Conservation (phyloP, 2,797 vertebrate species). For the Sternarchorhynchus goeldii region DNA sequence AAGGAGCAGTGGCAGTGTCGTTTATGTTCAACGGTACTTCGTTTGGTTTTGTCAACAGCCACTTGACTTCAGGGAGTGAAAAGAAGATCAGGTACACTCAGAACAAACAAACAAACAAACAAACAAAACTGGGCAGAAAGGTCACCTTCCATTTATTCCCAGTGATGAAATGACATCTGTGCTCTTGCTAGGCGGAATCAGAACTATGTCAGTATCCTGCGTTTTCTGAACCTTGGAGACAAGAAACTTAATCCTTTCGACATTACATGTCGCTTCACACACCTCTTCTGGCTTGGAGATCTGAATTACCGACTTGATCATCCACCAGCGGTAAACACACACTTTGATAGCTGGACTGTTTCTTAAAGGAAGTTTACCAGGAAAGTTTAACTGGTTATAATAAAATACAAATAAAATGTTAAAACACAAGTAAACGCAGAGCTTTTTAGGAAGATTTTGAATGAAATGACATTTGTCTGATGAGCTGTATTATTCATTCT, state of each 20-base stretch:
- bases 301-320: conserved; percentile 93
- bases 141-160: background rate
- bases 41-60: conserved; percentile 97
- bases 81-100: conserved; percentile 89
- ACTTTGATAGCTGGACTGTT: no score
- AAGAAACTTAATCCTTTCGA: conserved; percentile 95
- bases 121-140: background rate
- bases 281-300: conserved; percentile 98
- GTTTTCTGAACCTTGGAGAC: conserved; percentile 91
- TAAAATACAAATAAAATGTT: no score
- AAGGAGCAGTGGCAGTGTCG: conserved; percentile 96
- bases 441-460: background rate
- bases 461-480: background rate
- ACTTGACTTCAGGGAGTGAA: conserved; percentile 96
- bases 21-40: conserved; percentile 99
- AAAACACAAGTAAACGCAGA: no score
- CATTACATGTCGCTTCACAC: conserved; percentile 93
- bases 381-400: no score
- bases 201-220: conserved; percentile 91
- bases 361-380: no score
- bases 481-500: background rate
- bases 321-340: conserved; percentile 74
- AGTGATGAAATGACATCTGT: background rate
- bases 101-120: background rate
- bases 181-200: conserved; percentile 87